Percentiles rank a stretch among this genome's conserved stretches.
phyloP scores from a whole-genome alignment of 2,797 vertebrate species.

The Danio choprae region DNA sequence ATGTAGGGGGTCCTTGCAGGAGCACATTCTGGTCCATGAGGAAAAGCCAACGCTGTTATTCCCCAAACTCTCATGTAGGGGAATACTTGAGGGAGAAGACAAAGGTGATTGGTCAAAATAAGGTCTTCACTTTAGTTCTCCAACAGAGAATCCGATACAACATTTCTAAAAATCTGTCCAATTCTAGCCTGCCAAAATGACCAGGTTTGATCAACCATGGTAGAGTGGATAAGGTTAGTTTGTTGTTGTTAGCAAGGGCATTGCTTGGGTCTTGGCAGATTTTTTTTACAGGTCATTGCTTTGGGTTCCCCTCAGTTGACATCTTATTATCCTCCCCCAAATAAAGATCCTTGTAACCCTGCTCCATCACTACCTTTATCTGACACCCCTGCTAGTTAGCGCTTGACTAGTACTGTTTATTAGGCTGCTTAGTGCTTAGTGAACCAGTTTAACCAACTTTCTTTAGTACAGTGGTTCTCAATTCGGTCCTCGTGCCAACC shows the following conservation, averaged over 20 bases:
- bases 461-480: too few relatives aligned
- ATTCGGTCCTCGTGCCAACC: too few relatives aligned
- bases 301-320: too few relatives aligned
- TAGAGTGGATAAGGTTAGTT: not conserved
- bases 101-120: conserved; percentile 19
- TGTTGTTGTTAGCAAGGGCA: too few relatives aligned
- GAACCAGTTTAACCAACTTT: not conserved
- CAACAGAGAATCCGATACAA: not conserved
- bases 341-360: too few relatives aligned
- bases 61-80: conserved; percentile 53
- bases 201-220: not conserved
- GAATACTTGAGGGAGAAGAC: conserved; percentile 48
- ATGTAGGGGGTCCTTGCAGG: conserved; percentile 52
- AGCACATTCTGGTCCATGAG: conserved; percentile 45
- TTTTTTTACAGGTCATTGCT: too few relatives aligned
- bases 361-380: too few relatives aligned
- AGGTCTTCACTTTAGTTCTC: not conserved
- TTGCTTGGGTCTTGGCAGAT: too few relatives aligned
- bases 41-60: conserved; percentile 55
- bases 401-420: not conserved
- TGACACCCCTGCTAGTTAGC: not conserved
- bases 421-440: not conserved
- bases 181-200: not conserved
- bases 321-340: too few relatives aligned
- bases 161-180: not conserved